Evolutionary conservation across 2,113 vertebrate genomes (phyloP).

Genomic region (Lepus timidus): DNA sequence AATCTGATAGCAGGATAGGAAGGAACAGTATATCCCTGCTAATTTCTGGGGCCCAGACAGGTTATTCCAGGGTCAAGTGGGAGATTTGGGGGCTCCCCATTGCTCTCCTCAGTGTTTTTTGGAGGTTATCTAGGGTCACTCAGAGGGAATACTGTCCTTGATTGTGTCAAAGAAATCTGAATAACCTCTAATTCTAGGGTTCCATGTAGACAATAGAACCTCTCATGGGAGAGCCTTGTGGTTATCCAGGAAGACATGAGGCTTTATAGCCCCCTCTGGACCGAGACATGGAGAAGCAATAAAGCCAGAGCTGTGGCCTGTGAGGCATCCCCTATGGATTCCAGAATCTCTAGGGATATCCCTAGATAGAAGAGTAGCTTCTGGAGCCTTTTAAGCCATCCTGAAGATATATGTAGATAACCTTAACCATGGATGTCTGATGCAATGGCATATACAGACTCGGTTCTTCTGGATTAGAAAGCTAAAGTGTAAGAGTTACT

Average conservation of each 20-base stretch:
- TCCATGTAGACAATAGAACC: neutral
- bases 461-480: slow-evolving; percentile 34
- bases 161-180: neutral
- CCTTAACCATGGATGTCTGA: neutral
- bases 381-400: neutral
- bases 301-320: neutral
- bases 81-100: neutral
- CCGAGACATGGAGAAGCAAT: neutral
- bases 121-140: neutral
- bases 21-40: neutral
- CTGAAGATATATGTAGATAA: neutral
- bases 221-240: neutral
- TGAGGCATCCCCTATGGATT: neutral
- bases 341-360: neutral
- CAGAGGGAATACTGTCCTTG: neutral
- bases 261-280: neutral
- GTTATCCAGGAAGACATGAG: neutral
- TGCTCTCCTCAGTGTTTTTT: neutral
- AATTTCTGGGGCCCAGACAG: neutral
- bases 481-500: neutral
- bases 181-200: slow-evolving; percentile 20
- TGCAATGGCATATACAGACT: neutral
- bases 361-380: neutral
- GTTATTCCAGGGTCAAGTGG: neutral
- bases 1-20: neutral